These are phyloP conservation scores for Schizopygopsis malacanthus DNA, from an alignment of 2,797 vertebrate genomes.

Conservation along the genomic window DNA sequence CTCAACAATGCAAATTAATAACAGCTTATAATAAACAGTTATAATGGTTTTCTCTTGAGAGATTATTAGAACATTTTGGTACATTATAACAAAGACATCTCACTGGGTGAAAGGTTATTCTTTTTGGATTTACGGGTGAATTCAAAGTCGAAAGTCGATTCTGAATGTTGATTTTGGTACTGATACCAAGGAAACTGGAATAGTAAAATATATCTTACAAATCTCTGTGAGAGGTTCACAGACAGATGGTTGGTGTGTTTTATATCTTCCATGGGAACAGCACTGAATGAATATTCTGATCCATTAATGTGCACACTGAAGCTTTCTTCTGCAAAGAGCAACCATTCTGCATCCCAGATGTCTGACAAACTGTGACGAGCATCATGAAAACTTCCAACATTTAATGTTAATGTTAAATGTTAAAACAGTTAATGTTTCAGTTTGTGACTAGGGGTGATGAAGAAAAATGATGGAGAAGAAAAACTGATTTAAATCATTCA, in stretches of 20 bases:
- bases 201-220: neutral
- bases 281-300: neutral
- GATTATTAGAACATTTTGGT: neutral
- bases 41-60: slow-evolving; percentile 6
- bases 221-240: neutral
- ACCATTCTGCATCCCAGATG: neutral
- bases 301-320: neutral
- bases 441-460: neutral
- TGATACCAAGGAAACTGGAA: slow-evolving; percentile 1
- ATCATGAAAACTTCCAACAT: neutral
- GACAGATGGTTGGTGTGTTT: slow-evolving; percentile 11
- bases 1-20: slow-evolving; percentile 40
- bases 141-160: neutral
- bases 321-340: slow-evolving; percentile 1
- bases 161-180: neutral
- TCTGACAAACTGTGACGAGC: neutral
- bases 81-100: neutral
- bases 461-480: neutral
- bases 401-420: neutral
- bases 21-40: slow-evolving; percentile 13
- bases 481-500: neutral
- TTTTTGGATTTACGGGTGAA: neutral
- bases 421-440: neutral
- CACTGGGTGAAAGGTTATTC: neutral
- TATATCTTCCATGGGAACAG: slow-evolving; percentile 6